Conservation (phyloP, 2,113 vertebrate genomes). For the Sporophila hypoxantha region DNA sequence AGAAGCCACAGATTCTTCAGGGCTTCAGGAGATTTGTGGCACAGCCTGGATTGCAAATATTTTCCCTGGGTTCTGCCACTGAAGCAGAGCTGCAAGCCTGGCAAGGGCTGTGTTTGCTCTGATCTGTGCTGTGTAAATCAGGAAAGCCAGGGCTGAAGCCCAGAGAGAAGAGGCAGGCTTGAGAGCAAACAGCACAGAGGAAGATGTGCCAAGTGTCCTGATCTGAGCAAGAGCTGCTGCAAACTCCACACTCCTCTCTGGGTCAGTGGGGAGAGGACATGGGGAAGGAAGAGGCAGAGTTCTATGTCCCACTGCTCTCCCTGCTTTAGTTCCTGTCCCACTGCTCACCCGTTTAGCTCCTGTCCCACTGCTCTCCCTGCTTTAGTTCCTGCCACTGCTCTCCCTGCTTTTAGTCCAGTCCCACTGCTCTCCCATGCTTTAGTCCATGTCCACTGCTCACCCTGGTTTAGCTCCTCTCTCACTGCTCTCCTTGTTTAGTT, state of each 20-base stretch:
- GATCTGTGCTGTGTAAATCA: neutral
- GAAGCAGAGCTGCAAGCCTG: neutral
- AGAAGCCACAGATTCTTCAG: neutral
- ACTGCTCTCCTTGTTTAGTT: no score
- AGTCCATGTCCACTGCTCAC: no score
- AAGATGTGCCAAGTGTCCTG: neutral
- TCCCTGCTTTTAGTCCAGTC: accelerated
- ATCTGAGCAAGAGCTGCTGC: neutral
- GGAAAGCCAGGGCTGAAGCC: neutral
- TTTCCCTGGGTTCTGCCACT: neutral
- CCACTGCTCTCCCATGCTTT: no score
- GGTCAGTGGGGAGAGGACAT: accelerated
- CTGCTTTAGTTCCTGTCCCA: accelerated
- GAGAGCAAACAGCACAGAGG: neutral
- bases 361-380: no score
- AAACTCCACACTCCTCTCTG: neutral
- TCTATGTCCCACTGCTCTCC: accelerated
- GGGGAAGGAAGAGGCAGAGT: neutral
- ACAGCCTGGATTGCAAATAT: neutral
- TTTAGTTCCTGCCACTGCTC: neutral
- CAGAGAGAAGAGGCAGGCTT: neutral
- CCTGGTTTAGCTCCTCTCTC: no score
- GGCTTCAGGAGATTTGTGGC: neutral
- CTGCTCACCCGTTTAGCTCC: no score
- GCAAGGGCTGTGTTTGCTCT: neutral